phyloP scores from a whole-genome alignment of 2,797 vertebrate species.

The Chloroceryle amazona region DNA sequence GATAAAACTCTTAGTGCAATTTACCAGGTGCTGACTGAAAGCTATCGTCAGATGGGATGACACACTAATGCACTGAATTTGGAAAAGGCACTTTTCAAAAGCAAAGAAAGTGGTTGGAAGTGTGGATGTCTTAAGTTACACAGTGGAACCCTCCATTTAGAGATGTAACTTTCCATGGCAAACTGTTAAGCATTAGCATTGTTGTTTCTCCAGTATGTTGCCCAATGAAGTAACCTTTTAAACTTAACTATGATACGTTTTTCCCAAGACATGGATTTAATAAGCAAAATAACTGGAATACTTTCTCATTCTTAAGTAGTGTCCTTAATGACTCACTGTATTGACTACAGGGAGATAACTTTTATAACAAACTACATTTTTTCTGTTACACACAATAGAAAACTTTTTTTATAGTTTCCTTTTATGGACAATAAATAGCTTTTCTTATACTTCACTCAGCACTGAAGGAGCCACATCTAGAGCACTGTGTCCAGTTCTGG shows the following conservation, averaged over 20 bases:
- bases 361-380: neutral
- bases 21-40: neutral
- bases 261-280: neutral
- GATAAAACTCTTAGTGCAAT: neutral
- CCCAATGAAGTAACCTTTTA: neutral
- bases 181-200: neutral
- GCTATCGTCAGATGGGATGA: neutral
- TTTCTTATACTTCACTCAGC: neutral
- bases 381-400: accelerated
- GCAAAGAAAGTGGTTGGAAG: neutral
- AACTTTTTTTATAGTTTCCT: accelerated
- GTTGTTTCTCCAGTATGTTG: neutral
- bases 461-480: neutral
- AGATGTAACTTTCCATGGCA: neutral
- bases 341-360: neutral
- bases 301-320: neutral
- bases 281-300: neutral
- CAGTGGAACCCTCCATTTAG: neutral
- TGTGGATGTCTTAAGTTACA: neutral
- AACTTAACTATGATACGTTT: neutral
- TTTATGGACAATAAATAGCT: neutral
- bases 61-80: neutral
- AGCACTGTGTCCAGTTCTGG: neutral
- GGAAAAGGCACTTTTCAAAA: neutral
- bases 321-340: neutral